Percentiles rank a stretch among this genome's conserved stretches.
These are phyloP conservation scores for Pardalotus punctatus DNA, from an alignment of 2,113 vertebrate genomes.

Conservation along the genomic window DNA sequence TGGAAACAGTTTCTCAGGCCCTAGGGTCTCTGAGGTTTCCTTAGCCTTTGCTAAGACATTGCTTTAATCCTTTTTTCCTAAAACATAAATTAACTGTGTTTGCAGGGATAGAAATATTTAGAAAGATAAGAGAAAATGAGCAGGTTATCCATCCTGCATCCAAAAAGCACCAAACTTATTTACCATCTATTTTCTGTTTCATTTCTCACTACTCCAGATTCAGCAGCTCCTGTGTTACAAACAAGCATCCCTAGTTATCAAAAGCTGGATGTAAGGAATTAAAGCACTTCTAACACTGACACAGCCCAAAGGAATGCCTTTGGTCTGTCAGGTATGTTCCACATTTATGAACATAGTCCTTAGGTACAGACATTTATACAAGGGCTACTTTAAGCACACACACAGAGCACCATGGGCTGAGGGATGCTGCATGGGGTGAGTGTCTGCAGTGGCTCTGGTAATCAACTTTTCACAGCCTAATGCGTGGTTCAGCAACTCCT, in stretches of 20 bases:
- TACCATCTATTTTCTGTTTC: background rate
- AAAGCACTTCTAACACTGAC: background rate
- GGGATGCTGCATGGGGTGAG: background rate
- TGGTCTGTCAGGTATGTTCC: background rate
- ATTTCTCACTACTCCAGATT: background rate
- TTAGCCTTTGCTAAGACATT: background rate
- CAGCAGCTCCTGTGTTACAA: background rate
- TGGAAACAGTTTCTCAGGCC: background rate
- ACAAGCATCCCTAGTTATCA: background rate
- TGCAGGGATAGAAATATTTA: background rate
- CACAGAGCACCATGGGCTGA: accelerated
- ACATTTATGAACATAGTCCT: accelerated
- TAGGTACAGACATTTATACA: background rate
- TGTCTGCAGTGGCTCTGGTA: background rate
- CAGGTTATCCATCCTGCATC: background rate
- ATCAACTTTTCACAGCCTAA: background rate
- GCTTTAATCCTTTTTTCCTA: background rate
- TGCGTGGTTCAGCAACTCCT: background rate
- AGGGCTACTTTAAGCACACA: background rate
- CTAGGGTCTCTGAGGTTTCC: background rate
- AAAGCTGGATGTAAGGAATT: background rate
- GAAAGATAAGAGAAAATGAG: background rate
- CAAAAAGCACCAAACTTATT: background rate
- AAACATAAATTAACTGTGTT: background rate
- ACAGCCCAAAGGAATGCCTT: background rate